phyloP scores from a whole-genome alignment of 92 coral and sea anemone species.

The Plumapathes pennacea region DNA sequence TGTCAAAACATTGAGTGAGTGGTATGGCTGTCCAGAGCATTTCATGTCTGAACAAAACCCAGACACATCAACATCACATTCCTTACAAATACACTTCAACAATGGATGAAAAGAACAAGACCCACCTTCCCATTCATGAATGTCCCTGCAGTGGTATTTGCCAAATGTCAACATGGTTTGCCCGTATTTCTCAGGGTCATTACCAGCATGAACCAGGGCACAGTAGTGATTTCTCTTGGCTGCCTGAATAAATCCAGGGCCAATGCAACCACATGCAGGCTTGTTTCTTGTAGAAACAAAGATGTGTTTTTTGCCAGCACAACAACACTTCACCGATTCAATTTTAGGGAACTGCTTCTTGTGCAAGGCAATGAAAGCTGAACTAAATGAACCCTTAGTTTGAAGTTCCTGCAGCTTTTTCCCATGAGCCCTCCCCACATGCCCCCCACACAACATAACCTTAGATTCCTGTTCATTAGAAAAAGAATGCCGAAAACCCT shows the following conservation, averaged over 20 bases:
- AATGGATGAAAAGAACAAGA: slow-evolving; percentile 34
- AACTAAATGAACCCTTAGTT: slow-evolving; percentile 15
- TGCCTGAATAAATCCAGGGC: slow-evolving; percentile 32
- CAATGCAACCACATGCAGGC: slow-evolving; percentile 50
- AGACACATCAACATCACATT: slow-evolving; percentile 12
- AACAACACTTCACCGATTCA: slow-evolving; percentile 43
- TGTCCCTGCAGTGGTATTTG: slow-evolving; percentile 56
- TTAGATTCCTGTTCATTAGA: slow-evolving; percentile 12
- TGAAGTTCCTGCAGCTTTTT: slow-evolving; percentile 44
- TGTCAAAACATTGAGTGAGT: slow-evolving; percentile 22
- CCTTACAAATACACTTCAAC: slow-evolving; percentile 31
- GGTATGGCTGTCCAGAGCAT: slow-evolving; percentile 38
- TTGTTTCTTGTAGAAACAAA: slow-evolving; percentile 34
- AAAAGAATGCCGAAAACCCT: slow-evolving; percentile 20
- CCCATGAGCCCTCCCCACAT: slow-evolving; percentile 63
- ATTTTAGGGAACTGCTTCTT: slow-evolving; percentile 26
- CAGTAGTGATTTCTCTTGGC: slow-evolving; percentile 60
- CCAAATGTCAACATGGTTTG: slow-evolving; percentile 40
- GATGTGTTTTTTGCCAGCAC: slow-evolving; percentile 49
- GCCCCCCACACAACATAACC: slow-evolving; percentile 43
- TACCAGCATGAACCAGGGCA: slow-evolving; percentile 37
- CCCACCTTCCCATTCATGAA: slow-evolving; percentile 55
- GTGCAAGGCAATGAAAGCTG: slow-evolving; percentile 41
- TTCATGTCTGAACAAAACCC: slow-evolving; percentile 26
- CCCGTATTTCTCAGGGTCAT: slow-evolving; percentile 35